phyloP scores from a whole-genome alignment of 2,888 invertebrate species.

The Aspidiotus rigidus region DNA sequence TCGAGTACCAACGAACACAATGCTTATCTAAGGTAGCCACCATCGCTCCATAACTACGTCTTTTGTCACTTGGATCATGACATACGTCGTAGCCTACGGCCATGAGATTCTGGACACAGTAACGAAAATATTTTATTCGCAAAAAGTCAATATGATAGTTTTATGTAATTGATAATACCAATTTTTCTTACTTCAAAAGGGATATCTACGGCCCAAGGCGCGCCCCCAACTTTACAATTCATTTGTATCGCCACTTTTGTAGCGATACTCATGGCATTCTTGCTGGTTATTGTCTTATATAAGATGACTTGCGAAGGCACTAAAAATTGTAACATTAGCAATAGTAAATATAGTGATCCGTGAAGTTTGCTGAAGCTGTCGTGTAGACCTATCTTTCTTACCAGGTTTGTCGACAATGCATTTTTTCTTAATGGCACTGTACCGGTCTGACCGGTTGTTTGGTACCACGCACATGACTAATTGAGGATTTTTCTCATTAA shows the following conservation, averaged over 20 bases:
- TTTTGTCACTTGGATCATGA: conserved; percentile 62
- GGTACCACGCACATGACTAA: conserved; percentile 59
- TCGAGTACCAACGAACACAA: conserved; percentile 56
- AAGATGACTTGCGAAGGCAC: conserved; percentile 44
- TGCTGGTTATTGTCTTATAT: conserved; percentile 52
- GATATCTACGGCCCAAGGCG: conserved; percentile 70
- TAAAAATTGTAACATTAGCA: conserved; percentile 35
- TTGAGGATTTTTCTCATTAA: conserved; percentile 51
- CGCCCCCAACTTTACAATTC: conserved; percentile 84
- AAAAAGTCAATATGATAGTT: too few relatives aligned
- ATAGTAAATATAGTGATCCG: background rate
- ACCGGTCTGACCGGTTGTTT: conserved; percentile 61
- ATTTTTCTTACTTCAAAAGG: conserved; percentile 47
- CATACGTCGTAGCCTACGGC: conserved; percentile 83
- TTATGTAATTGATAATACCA: too few relatives aligned
- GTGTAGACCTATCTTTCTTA: conserved; percentile 36
- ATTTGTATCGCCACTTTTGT: conserved; percentile 90
- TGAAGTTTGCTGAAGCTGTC: background rate
- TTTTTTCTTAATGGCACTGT: conserved; percentile 80
- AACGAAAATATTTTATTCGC: too few relatives aligned
- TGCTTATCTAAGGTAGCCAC: conserved; percentile 45
- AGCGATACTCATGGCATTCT: conserved; percentile 66
- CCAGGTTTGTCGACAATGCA: conserved; percentile 63
- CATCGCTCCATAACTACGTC: conserved; percentile 47
- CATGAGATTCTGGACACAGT: conserved; percentile 53